A percentile compares a stretch with the other conserved stretches of the same genome.
phyloP scores from a whole-genome alignment of 2,797 vertebrate species.

The Gouania willdenowi region DNA sequence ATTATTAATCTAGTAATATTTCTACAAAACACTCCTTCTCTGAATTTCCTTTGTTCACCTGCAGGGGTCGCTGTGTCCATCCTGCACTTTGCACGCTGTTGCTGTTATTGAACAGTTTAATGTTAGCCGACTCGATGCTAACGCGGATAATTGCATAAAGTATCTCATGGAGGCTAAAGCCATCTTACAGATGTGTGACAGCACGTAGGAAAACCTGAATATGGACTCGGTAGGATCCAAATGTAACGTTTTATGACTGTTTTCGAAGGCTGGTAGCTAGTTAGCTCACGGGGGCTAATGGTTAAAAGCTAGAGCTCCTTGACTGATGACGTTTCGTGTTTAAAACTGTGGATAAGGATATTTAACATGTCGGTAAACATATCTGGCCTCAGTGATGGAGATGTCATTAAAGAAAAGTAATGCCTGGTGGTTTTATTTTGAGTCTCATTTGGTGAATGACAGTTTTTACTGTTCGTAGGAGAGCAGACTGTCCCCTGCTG shows the following conservation, averaged over 20 bases:
- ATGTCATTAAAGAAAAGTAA: no score
- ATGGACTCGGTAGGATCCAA: conserved; percentile 55
- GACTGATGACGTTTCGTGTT: conserved; percentile 1
- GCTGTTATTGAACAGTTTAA: conserved; percentile 29
- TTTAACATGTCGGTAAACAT: no score
- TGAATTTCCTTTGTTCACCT: no score
- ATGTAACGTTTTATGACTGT: not conserved
- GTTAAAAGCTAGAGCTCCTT: not conserved
- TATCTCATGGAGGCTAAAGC: not conserved
- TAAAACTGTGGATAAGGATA: no score
- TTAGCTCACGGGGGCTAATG: conserved; percentile 3
- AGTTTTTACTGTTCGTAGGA: conserved; percentile 37
- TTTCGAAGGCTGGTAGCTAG: not conserved
- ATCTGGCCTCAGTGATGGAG: no score
- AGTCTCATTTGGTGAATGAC: not conserved
- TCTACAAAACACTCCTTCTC: no score
- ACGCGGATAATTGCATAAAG: not conserved
- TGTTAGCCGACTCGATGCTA: not conserved
- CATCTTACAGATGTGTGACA: conserved; percentile 20
- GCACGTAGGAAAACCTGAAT: not conserved
- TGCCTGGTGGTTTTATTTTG: no score
- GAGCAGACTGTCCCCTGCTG: conserved; percentile 52
- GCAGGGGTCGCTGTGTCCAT: conserved; percentile 24
- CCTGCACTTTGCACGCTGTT: not conserved
- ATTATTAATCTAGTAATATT: no score